Base-by-base conservation (phyloP, 2,888 invertebrate genomes). In the Elysia crispata region DNA sequence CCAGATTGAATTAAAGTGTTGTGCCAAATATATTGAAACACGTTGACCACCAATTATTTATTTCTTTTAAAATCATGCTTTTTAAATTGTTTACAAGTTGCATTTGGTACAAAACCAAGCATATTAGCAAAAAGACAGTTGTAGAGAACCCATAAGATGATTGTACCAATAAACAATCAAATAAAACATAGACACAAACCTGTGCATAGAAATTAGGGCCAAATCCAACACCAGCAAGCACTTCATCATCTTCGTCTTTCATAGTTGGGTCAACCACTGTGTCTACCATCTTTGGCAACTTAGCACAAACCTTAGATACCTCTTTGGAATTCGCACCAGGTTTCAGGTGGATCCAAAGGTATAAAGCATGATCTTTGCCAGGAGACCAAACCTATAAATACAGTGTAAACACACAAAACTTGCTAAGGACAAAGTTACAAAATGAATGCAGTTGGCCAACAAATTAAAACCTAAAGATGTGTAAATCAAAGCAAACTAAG, bases 161-260 rank as follows among this genome's bases (percentile, higher is more conserved):
- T 3, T 41, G 5, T 6, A 41, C 41, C 41, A 41, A 41, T 41
- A 6, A 41, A 41, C 41, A 41, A 41, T 11, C 5, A 41, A 41
- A 41, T 41, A 11, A 60, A 5, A 60, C 15, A n/a, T n/a, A n/a
- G n/a, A n/a, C n/a, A n/a, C n/a, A n/a, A 69, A 91, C 91, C 89
- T 91, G 89, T 69, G 83, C 79, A 81, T 85, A 90, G 79, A 91
- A 90, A 78, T 87, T 89, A 13, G 90, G 87, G 49, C 92, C 91
- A 82, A 92, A 92, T 41, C 92, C 92, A 6, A 92, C 91, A n/a
- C 92, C 92, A 49, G 91, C 92, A 85, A 85, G 84, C 18, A 92
- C 86, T 82, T 92, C 91, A 80, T 91, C 90, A 25, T 86, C 85
- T 41, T 91, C 91, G 81, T 91, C 90, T 25, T 85, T 83, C 82